Base-by-base conservation (phyloP, 1,140 invertebrate genomes). In the Asbolus verrucosus region DNA sequence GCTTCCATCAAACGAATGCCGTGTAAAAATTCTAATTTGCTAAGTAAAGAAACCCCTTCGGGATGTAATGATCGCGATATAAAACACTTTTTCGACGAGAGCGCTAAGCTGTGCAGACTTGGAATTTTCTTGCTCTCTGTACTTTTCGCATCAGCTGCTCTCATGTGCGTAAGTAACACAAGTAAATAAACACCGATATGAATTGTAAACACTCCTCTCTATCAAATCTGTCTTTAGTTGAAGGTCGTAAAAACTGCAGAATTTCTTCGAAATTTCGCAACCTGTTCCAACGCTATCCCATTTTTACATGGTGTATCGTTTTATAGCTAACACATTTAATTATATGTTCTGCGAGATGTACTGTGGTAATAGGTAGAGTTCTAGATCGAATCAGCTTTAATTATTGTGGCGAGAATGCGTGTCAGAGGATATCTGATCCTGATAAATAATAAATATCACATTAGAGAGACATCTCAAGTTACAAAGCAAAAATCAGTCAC, bases 361-460 rank as follows among this genome's bases (percentile, higher is more conserved):
- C 41, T 18, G 15, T 16, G 41, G 41, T 54, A 54, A 54, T 54
- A 54, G 46, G 46, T 27, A 27, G 46, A 54, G 46, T 54, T 46
- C 15, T 54, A 54, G 46, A 54, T 54, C 11, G 46, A 54, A 54
- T 54, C 46, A 6, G 46, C 14, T 54, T 54, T 54, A 54, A 54
- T 54, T 54, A 54, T 54, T 54, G 46, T 21, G 27, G 46, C 18
- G 46, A 54, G 46, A 54, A 54, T 54, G 46, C 46, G 46, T 54
- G 46, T 54, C 16, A 54, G 19, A 24, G 46, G 46, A 54, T 54
- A 54, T 54, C 46, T 54, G 46, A 54, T 54, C 18, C 46, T 27
- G 46, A 54, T 54, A 54, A 54, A 54, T 54, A 54, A 54, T 54
- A 54, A 54, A 54, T 54, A 54, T 21, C 21, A 27, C 46, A 54